Evolutionary conservation across 1,140 invertebrate species (phyloP).

Genomic region (Hycleus phaleratus): DNA sequence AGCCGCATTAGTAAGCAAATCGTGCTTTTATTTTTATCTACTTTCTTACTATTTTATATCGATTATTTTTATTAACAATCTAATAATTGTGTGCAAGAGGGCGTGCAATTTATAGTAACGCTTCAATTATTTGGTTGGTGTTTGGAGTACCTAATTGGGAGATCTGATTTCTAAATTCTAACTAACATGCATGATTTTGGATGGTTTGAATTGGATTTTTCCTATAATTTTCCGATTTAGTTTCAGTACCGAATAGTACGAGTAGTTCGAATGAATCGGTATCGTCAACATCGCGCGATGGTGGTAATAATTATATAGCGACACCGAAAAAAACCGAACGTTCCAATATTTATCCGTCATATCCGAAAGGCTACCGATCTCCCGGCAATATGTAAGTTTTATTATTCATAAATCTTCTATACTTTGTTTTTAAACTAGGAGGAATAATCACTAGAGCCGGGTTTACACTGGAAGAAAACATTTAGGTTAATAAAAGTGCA

Average conservation of each 20-base stretch:
- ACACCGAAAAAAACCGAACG: constrained; percentile 35
- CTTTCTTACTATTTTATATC: too few relatives aligned
- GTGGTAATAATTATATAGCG: constrained; percentile 20
- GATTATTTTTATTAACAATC: too few relatives aligned
- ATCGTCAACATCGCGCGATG: constrained; percentile 49
- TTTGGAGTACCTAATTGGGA: too few relatives aligned
- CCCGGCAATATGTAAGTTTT: constrained; percentile 41
- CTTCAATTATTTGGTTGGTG: too few relatives aligned
- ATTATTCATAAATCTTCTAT: too few relatives aligned
- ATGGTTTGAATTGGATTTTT: too few relatives aligned
- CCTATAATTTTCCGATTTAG: background rate
- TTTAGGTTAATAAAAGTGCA: too few relatives aligned
- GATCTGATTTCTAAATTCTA: background rate
- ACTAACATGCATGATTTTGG: background rate
- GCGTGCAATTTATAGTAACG: too few relatives aligned
- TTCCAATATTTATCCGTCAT: constrained; percentile 29
- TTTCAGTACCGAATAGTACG: constrained; percentile 44
- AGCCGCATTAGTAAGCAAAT: constrained; percentile 27
- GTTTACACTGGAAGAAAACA: too few relatives aligned
- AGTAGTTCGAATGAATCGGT: constrained; percentile 70
- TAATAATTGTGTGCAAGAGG: too few relatives aligned
- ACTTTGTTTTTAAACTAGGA: too few relatives aligned
- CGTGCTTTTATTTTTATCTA: background rate
- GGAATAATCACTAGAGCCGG: too few relatives aligned
- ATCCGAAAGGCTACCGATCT: constrained; percentile 37